A percentile compares a stretch with the other conserved stretches of the same genome.
These are phyloP conservation scores for Drosophila pseudotalamancana DNA, from an alignment of 2,888 invertebrate genomes.

Conservation along the genomic window DNA sequence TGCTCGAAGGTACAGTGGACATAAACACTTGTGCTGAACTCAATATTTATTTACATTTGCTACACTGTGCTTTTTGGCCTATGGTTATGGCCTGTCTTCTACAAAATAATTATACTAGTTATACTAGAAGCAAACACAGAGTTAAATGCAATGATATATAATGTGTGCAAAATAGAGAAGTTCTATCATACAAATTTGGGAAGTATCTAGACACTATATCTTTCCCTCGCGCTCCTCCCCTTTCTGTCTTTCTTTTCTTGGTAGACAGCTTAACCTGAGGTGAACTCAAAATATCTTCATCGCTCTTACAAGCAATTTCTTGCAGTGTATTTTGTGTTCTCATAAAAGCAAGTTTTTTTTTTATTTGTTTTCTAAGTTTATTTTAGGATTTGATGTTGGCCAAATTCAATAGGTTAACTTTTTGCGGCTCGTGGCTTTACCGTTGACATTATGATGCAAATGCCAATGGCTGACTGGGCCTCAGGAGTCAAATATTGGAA, in stretches of 20 bases:
- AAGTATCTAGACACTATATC: too few relatives aligned
- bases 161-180: too few relatives aligned
- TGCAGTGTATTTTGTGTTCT: constrained; percentile 16
- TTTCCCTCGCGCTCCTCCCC: too few relatives aligned
- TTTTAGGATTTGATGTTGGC: constrained; percentile 15
- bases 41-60: not conserved
- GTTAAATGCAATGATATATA: too few relatives aligned
- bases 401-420: constrained; percentile 65
- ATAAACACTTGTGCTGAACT: not conserved
- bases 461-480: constrained; percentile 13
- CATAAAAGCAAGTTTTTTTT: constrained; percentile 19
- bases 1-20: not conserved
- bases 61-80: not conserved
- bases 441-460: constrained; percentile 51
- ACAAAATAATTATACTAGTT: too few relatives aligned
- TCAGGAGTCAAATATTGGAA: constrained; percentile 11
- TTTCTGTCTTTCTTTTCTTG: too few relatives aligned
- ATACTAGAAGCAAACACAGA: too few relatives aligned
- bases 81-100: not conserved
- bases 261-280: too few relatives aligned
- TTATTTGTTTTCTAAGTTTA: constrained; percentile 11
- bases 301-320: constrained; percentile 25
- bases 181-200: too few relatives aligned
- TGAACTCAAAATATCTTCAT: too few relatives aligned
- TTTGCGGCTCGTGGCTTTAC: constrained; percentile 47